Percentiles rank a stretch among this genome's conserved stretches.
These are phyloP conservation scores for Callospermophilus lateralis DNA, from an alignment of 2,113 vertebrate genomes.

Conservation along the genomic window DNA sequence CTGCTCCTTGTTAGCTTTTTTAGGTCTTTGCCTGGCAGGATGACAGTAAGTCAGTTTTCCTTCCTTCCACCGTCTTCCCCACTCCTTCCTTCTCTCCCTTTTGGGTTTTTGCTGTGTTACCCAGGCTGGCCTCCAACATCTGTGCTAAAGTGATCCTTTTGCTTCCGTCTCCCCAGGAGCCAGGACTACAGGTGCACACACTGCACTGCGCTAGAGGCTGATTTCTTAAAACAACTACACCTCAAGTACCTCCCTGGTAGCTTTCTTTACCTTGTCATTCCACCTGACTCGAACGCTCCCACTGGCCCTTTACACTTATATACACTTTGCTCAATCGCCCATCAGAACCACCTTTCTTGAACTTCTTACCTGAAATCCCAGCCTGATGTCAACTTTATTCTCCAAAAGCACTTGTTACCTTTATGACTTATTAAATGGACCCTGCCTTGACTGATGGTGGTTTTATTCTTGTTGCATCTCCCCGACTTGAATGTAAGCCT, in stretches of 20 bases:
- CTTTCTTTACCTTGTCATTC: background rate
- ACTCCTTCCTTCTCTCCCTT: background rate
- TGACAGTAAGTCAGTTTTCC: background rate
- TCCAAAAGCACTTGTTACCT: background rate
- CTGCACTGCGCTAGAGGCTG: background rate
- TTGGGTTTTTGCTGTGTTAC: background rate
- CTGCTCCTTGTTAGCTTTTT: background rate
- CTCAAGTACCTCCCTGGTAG: background rate
- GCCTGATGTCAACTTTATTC: background rate
- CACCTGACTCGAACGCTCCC: background rate
- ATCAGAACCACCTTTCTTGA: background rate
- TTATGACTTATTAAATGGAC: background rate
- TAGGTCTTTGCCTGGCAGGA: background rate
- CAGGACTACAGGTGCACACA: no score
- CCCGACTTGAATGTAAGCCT: background rate
- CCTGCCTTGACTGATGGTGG: background rate
- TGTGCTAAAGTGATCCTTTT: background rate
- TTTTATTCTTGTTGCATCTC: background rate
- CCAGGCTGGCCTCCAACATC: background rate
- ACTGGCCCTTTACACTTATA: background rate
- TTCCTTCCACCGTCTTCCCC: accelerated
- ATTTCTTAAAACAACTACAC: background rate
- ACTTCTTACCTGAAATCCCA: background rate
- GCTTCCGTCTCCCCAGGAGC: background rate
- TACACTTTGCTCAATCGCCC: background rate